Evolutionary conservation across 2,797 vertebrate genomes (phyloP).

Genomic region (Myiotriccus ornatus): DNA sequence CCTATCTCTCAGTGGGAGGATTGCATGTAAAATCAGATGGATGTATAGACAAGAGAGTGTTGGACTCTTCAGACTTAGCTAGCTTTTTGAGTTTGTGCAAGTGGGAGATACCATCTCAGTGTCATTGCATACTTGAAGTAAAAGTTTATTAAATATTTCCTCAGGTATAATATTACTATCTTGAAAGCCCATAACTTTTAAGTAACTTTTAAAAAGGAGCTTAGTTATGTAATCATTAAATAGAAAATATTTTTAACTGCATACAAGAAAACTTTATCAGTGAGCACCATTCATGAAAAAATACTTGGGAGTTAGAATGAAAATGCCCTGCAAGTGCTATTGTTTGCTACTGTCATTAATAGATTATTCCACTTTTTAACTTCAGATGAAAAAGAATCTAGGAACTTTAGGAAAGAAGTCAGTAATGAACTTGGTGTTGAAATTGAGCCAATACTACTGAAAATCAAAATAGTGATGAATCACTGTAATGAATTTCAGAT

Average conservation of each 20-base stretch:
- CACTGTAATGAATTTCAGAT: not conserved
- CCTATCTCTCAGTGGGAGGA: not conserved
- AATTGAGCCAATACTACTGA: not conserved
- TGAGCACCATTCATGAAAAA: not conserved
- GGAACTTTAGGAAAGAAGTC: not conserved
- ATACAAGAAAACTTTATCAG: not conserved
- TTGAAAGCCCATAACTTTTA: not conserved
- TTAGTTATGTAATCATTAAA: not conserved
- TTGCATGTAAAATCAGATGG: not conserved
- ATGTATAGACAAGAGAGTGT: not conserved
- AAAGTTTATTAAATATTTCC: not conserved
- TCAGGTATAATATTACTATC: not conserved
- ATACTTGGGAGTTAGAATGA: not conserved
- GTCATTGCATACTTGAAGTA: not conserved
- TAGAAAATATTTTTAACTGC: not conserved
- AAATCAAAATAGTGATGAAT: not conserved
- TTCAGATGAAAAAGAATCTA: slow-evolving; percentile 36
- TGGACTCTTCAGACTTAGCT: not conserved
- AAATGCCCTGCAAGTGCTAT: not conserved
- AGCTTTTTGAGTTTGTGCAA: not conserved
- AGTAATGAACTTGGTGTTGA: not conserved
- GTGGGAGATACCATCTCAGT: not conserved
- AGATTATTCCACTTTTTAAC: not conserved
- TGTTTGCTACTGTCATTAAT: not conserved
- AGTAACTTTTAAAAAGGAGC: not conserved